Percentiles rank a stretch among this genome's conserved stretches.
These are phyloP conservation scores for Champsocephalus gunnari DNA, from an alignment of 2,797 vertebrate genomes.

Conservation along the genomic window DNA sequence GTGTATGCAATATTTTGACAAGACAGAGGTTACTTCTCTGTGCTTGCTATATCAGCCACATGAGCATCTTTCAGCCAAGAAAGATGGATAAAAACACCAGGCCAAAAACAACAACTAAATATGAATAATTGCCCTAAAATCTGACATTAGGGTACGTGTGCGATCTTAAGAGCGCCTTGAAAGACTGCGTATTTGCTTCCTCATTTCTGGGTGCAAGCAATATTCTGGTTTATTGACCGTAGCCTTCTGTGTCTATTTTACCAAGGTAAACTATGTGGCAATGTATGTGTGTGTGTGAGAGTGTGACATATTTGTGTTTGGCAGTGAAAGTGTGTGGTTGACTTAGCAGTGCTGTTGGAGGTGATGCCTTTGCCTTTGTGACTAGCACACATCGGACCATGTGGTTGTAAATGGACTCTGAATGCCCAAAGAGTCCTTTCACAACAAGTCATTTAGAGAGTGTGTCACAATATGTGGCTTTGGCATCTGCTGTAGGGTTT, in stretches of 20 bases:
- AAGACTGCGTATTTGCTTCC: slow-evolving; percentile 5
- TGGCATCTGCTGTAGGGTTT: slow-evolving; percentile 44
- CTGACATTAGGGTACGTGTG: neutral
- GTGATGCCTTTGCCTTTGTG: slow-evolving; percentile 34
- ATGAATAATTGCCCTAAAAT: slow-evolving; percentile 10
- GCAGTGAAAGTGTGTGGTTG: slow-evolving; percentile 70
- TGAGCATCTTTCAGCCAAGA: slow-evolving; percentile 26
- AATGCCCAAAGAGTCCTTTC: slow-evolving; percentile 29
- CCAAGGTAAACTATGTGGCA: slow-evolving; percentile 45
- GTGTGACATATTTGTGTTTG: slow-evolving; percentile 70
- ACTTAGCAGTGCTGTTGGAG: slow-evolving; percentile 39
- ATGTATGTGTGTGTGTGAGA: slow-evolving; percentile 39
- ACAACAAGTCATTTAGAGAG: slow-evolving; percentile 58
- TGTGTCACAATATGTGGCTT: slow-evolving; percentile 57
- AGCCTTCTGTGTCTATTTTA: slow-evolving; percentile 37
- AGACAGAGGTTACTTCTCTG: slow-evolving; percentile 7
- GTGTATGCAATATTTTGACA: slow-evolving; percentile 45
- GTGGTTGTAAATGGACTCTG: slow-evolving; percentile 57
- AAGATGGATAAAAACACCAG: slow-evolving; percentile 11
- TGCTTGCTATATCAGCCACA: slow-evolving; percentile 40
- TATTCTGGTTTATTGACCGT: slow-evolving; percentile 32
- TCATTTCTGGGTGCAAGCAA: neutral
- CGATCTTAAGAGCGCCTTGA: neutral
- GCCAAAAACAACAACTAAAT: slow-evolving; percentile 9
- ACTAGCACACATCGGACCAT: slow-evolving; percentile 41